Conservation (phyloP, 2,113 vertebrate genomes). For the Ovis canadensis region DNA sequence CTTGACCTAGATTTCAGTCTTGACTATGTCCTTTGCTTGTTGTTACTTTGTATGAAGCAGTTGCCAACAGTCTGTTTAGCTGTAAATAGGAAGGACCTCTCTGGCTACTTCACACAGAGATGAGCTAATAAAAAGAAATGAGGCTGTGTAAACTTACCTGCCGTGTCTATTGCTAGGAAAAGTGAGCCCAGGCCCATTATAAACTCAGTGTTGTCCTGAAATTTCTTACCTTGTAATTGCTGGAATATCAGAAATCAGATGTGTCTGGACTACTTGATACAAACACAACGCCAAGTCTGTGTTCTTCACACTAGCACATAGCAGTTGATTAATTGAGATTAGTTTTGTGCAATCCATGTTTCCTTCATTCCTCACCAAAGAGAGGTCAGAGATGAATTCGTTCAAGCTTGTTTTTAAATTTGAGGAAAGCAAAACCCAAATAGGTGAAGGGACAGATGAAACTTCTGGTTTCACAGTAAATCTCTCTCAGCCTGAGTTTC, state of each 20-base stretch:
- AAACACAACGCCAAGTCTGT: not conserved
- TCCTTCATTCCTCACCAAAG: not conserved
- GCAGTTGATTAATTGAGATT: not conserved
- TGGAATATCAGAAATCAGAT: not conserved
- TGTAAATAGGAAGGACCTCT: not conserved
- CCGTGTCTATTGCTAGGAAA: not conserved
- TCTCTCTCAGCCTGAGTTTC: not conserved
- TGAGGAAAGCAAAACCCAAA: not conserved
- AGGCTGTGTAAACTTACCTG: not conserved
- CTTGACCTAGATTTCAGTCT: not conserved
- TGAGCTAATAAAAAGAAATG: not conserved
- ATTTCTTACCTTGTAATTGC: not conserved
- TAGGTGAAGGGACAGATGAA: not conserved
- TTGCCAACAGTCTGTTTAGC: not conserved
- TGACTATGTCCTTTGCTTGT: not conserved
- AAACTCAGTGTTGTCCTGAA: not conserved
- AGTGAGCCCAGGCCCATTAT: not conserved
- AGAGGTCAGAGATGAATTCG: not conserved
- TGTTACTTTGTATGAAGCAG: not conserved
- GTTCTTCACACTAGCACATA: not conserved
- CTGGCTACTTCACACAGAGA: not conserved
- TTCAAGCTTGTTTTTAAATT: not conserved
- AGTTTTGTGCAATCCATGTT: not conserved
- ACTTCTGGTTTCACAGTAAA: not conserved
- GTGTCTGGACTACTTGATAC: not conserved